Base-by-base conservation (phyloP, 2,888 invertebrate species). In the Eupelmus urozonus region DNA sequence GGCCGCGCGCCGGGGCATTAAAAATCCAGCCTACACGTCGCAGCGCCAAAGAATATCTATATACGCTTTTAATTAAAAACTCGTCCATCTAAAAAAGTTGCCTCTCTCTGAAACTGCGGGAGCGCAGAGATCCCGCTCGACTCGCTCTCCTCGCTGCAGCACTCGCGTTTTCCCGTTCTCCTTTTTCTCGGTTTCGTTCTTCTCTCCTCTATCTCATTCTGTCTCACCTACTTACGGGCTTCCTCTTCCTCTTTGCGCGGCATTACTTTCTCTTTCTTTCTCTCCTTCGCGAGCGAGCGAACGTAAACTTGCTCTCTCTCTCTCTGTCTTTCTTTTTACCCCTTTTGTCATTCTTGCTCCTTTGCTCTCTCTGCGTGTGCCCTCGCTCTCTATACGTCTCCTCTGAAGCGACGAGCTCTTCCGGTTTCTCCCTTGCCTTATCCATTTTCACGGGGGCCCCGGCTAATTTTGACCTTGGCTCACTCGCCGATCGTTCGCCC, bases 191-290 rank as follows among this genome's bases (percentile, higher is more conserved):
- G 20, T 18, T 11, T 18, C 29, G 11, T 27, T 23, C 25, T 16
- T 65, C 23, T 27, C 34, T 59, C 16, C 7, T 57, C 20, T 69
- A 25, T 25, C 20, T 55, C 25, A 34, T 49, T 78, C 66, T 59
- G 53, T 71, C 59, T 80, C 76, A 76, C 76, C 79, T 80, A 80
- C 79, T 80, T 76, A 67, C 76, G 45, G 34, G 57, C 74, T 70
- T 73, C 69, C 63, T 59, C 65, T 51, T 67, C 18, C 59, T 57
- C 60, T 29, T 55, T 20, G 51, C 13, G 23, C 55, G 29, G n/a
- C 18, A 25, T 42, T 53, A 73, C 69, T 79, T 65, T 78, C 78
- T 80, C 81, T 76, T 69, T 79, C 80, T 79, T 76, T 75, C 65
- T 74, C 79, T 76, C 80, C 79, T 79, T 78, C 65, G 67, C 59